These are phyloP conservation scores for Grus americana DNA, from an alignment of 2,113 vertebrate genomes.

Conservation along the genomic window DNA sequence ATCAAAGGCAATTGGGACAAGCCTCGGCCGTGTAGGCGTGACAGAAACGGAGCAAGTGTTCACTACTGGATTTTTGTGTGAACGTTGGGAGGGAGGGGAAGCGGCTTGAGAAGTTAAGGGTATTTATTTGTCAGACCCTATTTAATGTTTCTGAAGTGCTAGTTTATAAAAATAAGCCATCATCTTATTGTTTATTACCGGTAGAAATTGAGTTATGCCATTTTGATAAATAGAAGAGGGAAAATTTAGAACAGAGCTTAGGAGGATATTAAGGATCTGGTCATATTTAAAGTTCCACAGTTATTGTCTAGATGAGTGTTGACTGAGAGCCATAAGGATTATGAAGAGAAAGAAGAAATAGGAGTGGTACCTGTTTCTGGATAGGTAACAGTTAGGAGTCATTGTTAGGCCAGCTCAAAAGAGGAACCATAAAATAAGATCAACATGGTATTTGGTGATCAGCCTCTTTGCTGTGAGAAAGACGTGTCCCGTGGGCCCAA, in stretches of 20 bases:
- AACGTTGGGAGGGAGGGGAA: neutral
- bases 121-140: neutral
- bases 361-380: neutral
- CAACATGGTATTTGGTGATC: accelerated
- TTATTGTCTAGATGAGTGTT: neutral
- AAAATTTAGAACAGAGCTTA: neutral
- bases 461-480: neutral
- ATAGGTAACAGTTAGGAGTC: accelerated
- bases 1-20: neutral
- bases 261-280: neutral
- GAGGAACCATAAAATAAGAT: neutral
- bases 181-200: neutral
- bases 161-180: neutral
- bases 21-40: accelerated
- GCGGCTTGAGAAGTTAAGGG: neutral
- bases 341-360: too few species aligned
- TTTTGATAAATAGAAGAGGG: neutral
- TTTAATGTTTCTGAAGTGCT: neutral
- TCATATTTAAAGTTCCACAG: neutral
- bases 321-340: neutral
- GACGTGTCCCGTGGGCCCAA: accelerated
- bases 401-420: neutral
- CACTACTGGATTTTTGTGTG: neutral
- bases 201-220: neutral
- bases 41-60: neutral